Evolutionary conservation across 30 jellyfish, hydroid and myxozoan species (phyloP), one percentile per base, ranked within the genome.

Genomic region (Haliclystus octoradiatus): DNA sequence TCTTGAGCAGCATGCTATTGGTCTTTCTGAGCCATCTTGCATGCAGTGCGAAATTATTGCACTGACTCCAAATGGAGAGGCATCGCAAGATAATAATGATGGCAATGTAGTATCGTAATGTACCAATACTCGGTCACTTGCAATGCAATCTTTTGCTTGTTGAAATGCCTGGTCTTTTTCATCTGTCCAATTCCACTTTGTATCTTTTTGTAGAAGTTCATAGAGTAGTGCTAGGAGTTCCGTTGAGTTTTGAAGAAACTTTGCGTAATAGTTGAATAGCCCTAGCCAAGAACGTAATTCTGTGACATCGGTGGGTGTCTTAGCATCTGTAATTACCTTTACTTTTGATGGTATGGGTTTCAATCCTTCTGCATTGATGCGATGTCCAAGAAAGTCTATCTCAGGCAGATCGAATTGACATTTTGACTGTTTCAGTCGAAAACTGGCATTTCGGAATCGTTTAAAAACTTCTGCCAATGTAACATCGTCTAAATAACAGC

Each of bases 1-100:
- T 47, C 82, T 62, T 0, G 82, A 86, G 28, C 77, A 76, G 52
- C 33, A 50, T 22, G 93, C 86, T n/a, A 80, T 73, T 33, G 88
- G 95, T 35, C 76, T 28, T 62, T 85, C 95, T 9, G 77, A 19
- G 12, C 78, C 78, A 62, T 73, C 84, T 22, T 28, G 52, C 82
- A 72, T 33, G 35, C 12, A 29, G 35, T 86, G 95, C 3, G 69
- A 34, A 34, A 86, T 34, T 34, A 86, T 94, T 0, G 96, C 96
- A 15, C 94, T 90, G 12, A 86, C 68, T 26, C 96, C 93, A 63
- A 34, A 32, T 26, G 89, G 49, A n/a, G 93, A 77, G 5, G 94
- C 96, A 69, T 82, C 95, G 22, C 71, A 34, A 22, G 65, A 33
- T 63, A 84, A 66, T 23, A 28, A 26, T 22, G 69, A 53, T 13